Conservation (phyloP, 1,140 invertebrate genomes). For the Eciton burchellii region DNA sequence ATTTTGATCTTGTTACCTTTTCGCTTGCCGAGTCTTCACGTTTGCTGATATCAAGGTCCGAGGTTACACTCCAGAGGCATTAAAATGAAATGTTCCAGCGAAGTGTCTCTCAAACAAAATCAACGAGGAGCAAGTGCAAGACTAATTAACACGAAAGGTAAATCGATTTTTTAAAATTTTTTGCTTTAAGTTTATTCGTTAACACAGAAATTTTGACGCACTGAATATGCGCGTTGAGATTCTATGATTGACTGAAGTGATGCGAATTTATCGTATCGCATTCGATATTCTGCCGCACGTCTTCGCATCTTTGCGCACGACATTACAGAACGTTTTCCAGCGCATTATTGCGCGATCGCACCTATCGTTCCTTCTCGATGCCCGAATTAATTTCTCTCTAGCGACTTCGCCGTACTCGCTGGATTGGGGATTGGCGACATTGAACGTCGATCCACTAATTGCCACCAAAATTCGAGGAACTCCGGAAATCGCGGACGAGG, state of each 20-base stretch:
- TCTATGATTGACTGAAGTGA: background rate
- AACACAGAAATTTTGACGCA: background rate
- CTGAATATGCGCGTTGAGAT: background rate
- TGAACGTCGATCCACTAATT: conserved; percentile 52
- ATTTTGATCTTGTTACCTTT: conserved; percentile 36
- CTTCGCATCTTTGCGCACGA: background rate
- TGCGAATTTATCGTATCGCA: background rate
- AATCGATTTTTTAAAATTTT: conserved; percentile 10
- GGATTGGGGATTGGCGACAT: conserved; percentile 28
- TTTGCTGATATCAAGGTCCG: background rate
- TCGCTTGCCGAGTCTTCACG: background rate
- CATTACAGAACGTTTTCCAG: background rate
- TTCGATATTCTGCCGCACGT: conserved; percentile 9
- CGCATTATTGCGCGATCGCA: background rate
- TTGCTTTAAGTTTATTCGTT: too few species aligned
- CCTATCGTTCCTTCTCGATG: conserved; percentile 2
- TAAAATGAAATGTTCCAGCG: background rate
- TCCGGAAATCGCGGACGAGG: background rate
- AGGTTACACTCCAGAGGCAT: background rate
- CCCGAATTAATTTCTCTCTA: conserved; percentile 41
- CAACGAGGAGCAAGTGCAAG: background rate
- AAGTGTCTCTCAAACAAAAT: background rate
- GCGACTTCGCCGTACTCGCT: conserved; percentile 26
- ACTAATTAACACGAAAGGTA: background rate
- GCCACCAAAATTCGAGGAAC: conserved; percentile 14